Base-by-base conservation (phyloP, 2,888 invertebrate genomes). In the Brachycybe producta region DNA sequence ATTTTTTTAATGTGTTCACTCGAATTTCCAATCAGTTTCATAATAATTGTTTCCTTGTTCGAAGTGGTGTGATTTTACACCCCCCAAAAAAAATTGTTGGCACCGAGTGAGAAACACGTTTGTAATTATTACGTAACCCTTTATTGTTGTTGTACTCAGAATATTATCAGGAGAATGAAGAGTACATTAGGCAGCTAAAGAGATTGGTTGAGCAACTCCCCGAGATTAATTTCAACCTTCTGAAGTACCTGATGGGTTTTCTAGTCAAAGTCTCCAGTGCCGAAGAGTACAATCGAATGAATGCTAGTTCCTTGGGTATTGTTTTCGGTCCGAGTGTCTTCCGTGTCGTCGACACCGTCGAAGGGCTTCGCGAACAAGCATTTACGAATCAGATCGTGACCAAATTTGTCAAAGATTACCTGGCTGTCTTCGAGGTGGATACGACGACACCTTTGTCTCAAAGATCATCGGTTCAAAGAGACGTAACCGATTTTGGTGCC, bases 281-380 rank as follows among this genome's bases (percentile, higher is more conserved):
- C 40, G 66, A 68, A 52, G 56, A 59, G n/a, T 55, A 58, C 35
- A 70, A 70, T 56, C 66, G 67, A 56, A 70, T 70, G 70, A 64
- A 61, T 43, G 61, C 69, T 3, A 62, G 63, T 54, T 64, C 67
- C 5, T 58, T 70, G 30, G 68, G 68, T 26, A 70, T 70, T 51
- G 67, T 70, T 23, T 70, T 70, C 61, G 70, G 69, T 48, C 70
- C 70, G 27, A 68, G 68, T 57, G 55, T 70, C 17, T 70, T 69
- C 60, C 57, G 59, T 35, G 55, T 59, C 15, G 49, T 55, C 15
- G 59, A 59, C 27, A 57, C 57, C 52, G 51, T 58, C 30, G 53
- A 60, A 40, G 69, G 70, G 5, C 58, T 70, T 30, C 64, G 63
- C 55, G 67, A 69, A 54, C 69, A 69, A 57, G 66, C 68, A 15